phyloP scores from a whole-genome alignment of 2,113 vertebrate species.

The Scortum barcoo region DNA sequence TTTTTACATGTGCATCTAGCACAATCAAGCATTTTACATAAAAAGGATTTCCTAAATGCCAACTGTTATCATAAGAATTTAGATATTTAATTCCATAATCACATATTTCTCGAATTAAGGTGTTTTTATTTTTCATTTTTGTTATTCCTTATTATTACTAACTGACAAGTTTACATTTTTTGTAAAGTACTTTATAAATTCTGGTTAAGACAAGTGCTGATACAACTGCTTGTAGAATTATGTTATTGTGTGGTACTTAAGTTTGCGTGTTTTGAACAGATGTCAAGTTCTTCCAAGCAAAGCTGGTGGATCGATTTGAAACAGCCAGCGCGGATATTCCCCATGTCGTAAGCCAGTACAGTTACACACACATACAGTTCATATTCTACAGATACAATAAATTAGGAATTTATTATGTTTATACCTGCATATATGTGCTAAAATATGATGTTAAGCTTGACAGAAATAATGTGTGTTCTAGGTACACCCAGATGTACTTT shows the following conservation, averaged over 20 bases:
- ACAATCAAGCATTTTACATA: not conserved
- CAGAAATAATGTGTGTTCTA: constrained; percentile 45
- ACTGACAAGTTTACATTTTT: not conserved
- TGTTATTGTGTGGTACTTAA: not conserved
- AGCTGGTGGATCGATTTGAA: constrained; percentile 79
- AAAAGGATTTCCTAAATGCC: not conserved
- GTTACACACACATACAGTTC: not conserved
- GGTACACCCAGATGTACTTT: constrained; percentile 55
- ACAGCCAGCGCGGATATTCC: constrained; percentile 47
- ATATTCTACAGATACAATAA: not conserved
- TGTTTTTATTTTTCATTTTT: not conserved
- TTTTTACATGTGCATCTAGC: not conserved
- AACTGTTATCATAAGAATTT: not conserved
- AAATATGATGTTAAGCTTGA: constrained; percentile 2
- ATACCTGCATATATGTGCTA: not conserved
- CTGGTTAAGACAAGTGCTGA: not conserved
- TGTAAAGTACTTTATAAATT: not conserved
- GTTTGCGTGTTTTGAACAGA: constrained; percentile 53
- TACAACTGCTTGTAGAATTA: not conserved
- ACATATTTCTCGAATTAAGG: not conserved
- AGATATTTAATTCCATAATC: not conserved
- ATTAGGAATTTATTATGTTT: not conserved
- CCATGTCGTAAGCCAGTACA: constrained; percentile 68
- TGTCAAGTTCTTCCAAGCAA: not conserved
- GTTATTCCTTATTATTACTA: not conserved